Conservation (phyloP, 2,888 invertebrate species). For the Pantelozetes paolii region DNA sequence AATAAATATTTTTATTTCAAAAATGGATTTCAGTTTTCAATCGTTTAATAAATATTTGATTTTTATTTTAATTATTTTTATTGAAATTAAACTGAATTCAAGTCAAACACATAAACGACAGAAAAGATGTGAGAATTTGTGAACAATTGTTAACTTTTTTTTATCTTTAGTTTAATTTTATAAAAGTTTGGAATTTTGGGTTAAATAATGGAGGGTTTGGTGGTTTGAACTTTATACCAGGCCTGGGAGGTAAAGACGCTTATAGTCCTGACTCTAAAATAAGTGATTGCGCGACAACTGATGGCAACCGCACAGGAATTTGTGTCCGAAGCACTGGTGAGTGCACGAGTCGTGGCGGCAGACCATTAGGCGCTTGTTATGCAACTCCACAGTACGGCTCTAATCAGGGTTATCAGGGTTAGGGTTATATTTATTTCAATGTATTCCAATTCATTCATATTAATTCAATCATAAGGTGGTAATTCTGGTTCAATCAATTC, state of each 20-base stretch:
- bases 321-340: constrained; percentile 38
- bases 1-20: not conserved
- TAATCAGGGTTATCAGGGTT: constrained; percentile 1
- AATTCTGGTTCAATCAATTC: not conserved
- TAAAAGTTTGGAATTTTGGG: constrained; percentile 18
- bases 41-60: not conserved
- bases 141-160: not conserved
- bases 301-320: constrained; percentile 42
- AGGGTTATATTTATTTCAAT: not conserved
- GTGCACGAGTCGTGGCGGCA: constrained; percentile 39
- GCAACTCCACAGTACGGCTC: constrained; percentile 24
- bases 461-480: not conserved
- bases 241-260: not conserved
- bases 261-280: not conserved
- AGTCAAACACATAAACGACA: not conserved
- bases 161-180: not conserved
- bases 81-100: not conserved
- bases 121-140: constrained; percentile 18
- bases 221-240: not conserved
- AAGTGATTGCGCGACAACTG: constrained; percentile 41
- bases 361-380: constrained; percentile 41
- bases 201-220: constrained; percentile 4
- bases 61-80: not conserved
- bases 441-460: not conserved
- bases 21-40: not conserved